Evolutionary conservation across 2,888 invertebrate species (phyloP), one percentile per base, ranked within the genome.

Genomic region (Pterostichus niger): DNA sequence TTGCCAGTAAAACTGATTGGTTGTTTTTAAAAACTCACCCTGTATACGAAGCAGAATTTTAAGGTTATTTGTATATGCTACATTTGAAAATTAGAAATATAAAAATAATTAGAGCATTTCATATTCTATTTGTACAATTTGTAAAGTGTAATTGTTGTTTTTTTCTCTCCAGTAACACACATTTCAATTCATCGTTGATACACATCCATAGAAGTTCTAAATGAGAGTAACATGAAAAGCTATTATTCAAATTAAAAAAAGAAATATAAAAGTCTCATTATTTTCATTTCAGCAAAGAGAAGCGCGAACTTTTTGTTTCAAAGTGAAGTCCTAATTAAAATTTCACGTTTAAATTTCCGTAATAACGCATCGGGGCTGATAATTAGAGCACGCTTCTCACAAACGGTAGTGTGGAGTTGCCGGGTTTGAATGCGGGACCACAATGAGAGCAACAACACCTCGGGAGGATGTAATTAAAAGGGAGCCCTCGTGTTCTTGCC

Each of bases 201-300:
- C 59, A 15, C n/a, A 59, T 24, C 59, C 31, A 40, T 1, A 40
- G 40, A 5, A 40, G 13, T 13, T 40, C 13, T 31, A 71, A 71
- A 71, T 71, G 71, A 44, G 71, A 71, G 13, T 15, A 59, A 71
- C 71, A 71, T 71, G 49, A 46, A 71, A 71, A 71, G 71, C 71
- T 59, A 46, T 71, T 71, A 71, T 71, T 71, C 71, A 71, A 71
- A 71, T 71, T 71, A 71, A 71, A 71, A n/a, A 71, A 46, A 49
- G 71, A 71, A 71, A 71, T 71, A 71, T 35, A 71, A 71, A 71
- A 71, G 71, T 71, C 71, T 71, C 71, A 71, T 71, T 71, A 71
- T 71, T 71, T 71, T 71, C 15, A 46, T 44, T 54, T 44, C 71
- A 24, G 40, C 49, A 71, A 71, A 59, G 68, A 31, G 68, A 44